Evolutionary conservation across 1,140 invertebrate genomes (phyloP), one percentile per base, ranked within the genome.

Genomic region (Ceratitis capitata): DNA sequence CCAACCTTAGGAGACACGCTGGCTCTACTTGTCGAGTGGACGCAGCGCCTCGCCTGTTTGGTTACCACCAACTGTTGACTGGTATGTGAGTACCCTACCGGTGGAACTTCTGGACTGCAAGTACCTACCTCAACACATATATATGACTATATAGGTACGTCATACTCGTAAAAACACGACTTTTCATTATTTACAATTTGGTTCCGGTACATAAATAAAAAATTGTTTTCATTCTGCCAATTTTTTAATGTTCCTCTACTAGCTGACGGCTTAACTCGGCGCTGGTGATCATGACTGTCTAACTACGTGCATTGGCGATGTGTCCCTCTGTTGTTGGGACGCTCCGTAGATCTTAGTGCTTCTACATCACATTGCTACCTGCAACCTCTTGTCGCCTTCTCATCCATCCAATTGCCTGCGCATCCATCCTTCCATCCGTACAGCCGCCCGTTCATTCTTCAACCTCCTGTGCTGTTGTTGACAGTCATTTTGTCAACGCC

Each of bases 191-290:
- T 78, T 78, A 78, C 69, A 78, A 78, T 78, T 78, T 78, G 19
- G 69, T 78, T 78, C 23, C 69, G 69, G 69, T 78, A 78, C 69
- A 78, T 78, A 78, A 78, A 78, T 45, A 78, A 78, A 78, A 78
- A 78, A 78, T 78, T 78, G 69, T 78, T 78, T 78, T 78, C 69
- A 78, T 78, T 78, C 69, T 78, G 69, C 69, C 42, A 78, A 78
- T 45, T n/a, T 47, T 78, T 78, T 78, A 69, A 69, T 69, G 61
- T 69, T 69, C 61, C 39, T 16, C 39, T 78, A 23, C 12, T 45
- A 45, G 39, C 69, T 78, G 42, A n/a, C n/a, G n/a, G 69, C 19
- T 39, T 78, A n/a, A 45, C 39, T 45, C 39, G 69, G 10, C 32
- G 32, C 32, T 35, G 61, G 19, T 35, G 35, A 16, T 26, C 9